Conservation (phyloP, 2,888 invertebrate species). For the Bombylius major region DNA sequence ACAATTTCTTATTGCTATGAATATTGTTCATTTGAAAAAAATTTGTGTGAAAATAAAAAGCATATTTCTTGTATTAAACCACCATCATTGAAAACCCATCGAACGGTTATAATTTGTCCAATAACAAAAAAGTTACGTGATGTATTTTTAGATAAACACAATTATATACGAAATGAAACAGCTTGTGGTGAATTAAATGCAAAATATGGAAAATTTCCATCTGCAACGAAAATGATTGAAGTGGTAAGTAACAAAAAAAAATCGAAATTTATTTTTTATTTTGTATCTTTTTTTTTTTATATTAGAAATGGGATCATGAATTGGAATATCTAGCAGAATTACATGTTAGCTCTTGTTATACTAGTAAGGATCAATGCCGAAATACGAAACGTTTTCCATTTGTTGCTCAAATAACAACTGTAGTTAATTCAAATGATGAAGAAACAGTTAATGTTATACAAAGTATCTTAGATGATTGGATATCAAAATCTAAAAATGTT, state of each 20-base stretch:
- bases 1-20: not conserved
- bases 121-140: not conserved
- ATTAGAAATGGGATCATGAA: slow-evolving; percentile 6
- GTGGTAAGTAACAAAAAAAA: not conserved
- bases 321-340: slow-evolving; percentile 4
- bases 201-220: not conserved
- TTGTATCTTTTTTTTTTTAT: not conserved
- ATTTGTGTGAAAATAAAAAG: not conserved
- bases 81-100: not conserved
- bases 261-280: not conserved
- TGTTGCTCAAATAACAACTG: slow-evolving; percentile 1
- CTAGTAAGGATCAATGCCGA: slow-evolving; percentile 4
- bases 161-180: not conserved
- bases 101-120: not conserved
- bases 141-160: not conserved
- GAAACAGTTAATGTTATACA: not conserved
- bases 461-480: not conserved
- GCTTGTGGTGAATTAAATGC: not conserved
- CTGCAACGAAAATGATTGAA: not conserved
- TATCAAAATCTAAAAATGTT: not conserved
- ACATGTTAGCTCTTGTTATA: not conserved
- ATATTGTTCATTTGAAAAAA: not conserved
- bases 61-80: not conserved
- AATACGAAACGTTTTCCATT: slow-evolving; percentile 2
- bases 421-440: not conserved